Evolutionary conservation across 2,113 vertebrate genomes (phyloP).

Genomic region (Actenoides hombroni): DNA sequence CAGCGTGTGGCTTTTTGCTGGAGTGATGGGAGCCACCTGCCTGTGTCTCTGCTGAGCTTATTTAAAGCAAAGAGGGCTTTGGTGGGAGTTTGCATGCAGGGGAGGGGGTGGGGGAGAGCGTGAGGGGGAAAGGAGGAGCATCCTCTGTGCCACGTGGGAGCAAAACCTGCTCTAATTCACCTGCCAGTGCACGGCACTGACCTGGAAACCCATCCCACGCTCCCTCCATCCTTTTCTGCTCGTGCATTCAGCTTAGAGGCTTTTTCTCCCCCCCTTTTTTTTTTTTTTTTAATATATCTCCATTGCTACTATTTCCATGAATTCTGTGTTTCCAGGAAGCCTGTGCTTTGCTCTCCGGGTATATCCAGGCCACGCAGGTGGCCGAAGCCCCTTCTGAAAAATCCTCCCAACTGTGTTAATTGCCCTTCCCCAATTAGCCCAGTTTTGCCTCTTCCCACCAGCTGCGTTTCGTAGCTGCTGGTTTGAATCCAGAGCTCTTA

Average conservation of each 20-base stretch:
- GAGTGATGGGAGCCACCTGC: neutral
- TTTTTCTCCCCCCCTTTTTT: neutral
- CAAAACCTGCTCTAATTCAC: neutral
- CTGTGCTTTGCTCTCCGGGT: neutral
- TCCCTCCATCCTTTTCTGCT: neutral
- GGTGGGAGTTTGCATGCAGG: neutral
- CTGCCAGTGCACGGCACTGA: neutral
- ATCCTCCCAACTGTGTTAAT: neutral
- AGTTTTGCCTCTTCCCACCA: neutral
- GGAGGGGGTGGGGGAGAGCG: too few species aligned
- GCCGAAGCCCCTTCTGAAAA: neutral
- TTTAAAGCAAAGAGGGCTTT: neutral
- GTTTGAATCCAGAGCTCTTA: neutral
- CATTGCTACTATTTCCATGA: neutral
- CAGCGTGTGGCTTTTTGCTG: fast-evolving
- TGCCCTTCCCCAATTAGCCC: constrained; percentile 26
- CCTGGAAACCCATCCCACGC: neutral
- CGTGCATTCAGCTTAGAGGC: fast-evolving
- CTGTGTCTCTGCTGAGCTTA: fast-evolving
- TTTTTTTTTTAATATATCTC: neutral
- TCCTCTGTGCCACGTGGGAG: neutral
- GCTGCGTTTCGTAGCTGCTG: neutral
- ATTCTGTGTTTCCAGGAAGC: fast-evolving
- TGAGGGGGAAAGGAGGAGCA: neutral
- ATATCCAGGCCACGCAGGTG: neutral